Evolutionary conservation across 2,113 vertebrate species (phyloP).

Genomic region (Fregata magnificens): DNA sequence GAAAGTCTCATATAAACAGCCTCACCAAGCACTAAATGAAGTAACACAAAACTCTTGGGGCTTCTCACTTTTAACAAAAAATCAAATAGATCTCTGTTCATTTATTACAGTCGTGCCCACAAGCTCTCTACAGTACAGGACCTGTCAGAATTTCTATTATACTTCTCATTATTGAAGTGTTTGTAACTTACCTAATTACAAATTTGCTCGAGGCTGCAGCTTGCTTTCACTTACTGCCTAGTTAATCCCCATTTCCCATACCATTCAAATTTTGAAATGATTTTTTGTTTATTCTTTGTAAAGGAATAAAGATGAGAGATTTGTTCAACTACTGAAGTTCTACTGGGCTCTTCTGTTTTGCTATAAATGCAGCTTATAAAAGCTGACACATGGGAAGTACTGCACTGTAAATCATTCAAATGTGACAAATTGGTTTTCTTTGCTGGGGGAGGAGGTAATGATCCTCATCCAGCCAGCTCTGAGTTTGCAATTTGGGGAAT

Average conservation of each 20-base stretch:
- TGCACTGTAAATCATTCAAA: neutral
- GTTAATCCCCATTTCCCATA: neutral
- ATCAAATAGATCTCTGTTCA: conserved; percentile 43
- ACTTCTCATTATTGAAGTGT: conserved; percentile 16
- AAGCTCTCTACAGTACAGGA: neutral
- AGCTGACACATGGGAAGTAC: neutral
- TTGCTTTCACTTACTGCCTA: neutral
- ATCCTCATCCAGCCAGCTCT: neutral
- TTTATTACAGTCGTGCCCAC: conserved; percentile 16
- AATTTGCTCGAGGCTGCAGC: neutral
- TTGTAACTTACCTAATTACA: conserved; percentile 39
- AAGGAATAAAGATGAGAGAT: neutral
- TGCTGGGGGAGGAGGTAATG: neutral
- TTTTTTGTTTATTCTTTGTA: neutral
- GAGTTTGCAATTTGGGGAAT: neutral
- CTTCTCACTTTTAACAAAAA: conserved; percentile 35
- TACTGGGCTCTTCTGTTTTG: neutral
- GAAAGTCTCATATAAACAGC: conserved; percentile 38
- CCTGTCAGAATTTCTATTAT: conserved; percentile 35
- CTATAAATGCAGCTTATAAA: neutral
- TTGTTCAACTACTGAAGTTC: neutral
- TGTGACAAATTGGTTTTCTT: neutral
- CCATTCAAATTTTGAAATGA: neutral
- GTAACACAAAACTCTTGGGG: conserved; percentile 10
- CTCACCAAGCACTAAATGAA: conserved; percentile 36